These are phyloP conservation scores for Cinclus mexicanus DNA, from an alignment of 2,113 vertebrate genomes.

Conservation along the genomic window DNA sequence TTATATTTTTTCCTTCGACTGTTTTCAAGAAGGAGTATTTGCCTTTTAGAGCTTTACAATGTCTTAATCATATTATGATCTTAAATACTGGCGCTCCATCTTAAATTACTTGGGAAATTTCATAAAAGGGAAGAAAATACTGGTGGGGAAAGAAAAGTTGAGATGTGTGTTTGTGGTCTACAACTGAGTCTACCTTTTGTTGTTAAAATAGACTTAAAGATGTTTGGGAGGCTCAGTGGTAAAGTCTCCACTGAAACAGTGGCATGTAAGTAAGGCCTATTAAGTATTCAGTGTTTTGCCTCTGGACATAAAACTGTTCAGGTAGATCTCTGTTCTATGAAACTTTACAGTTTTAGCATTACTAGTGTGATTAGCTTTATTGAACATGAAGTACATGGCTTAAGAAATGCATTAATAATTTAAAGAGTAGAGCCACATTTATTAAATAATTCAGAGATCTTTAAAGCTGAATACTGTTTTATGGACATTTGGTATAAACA, in stretches of 20 bases:
- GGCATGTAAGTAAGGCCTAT: neutral
- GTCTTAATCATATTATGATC: neutral
- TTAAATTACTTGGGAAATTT: neutral
- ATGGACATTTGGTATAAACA: neutral
- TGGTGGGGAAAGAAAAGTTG: fast-evolving
- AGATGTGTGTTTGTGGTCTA: neutral
- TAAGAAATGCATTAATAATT: neutral
- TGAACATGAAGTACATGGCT: neutral
- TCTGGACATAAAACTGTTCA: neutral
- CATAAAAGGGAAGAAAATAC: neutral
- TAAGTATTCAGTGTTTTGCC: neutral
- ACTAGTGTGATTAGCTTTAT: neutral
- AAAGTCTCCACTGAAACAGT: neutral
- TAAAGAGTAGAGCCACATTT: neutral
- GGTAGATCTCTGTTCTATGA: neutral
- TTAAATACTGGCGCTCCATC: neutral
- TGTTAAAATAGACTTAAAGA: neutral
- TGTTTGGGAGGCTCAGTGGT: neutral
- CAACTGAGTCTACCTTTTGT: neutral
- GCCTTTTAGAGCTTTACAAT: neutral
- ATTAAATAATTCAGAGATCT: neutral
- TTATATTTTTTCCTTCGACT: neutral
- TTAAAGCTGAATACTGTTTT: neutral
- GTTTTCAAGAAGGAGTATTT: neutral
- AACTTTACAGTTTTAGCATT: neutral